Evolutionary conservation across 2,888 invertebrate species (phyloP), one percentile per base, ranked within the genome.

Genomic region (Chelonus formosanus): DNA sequence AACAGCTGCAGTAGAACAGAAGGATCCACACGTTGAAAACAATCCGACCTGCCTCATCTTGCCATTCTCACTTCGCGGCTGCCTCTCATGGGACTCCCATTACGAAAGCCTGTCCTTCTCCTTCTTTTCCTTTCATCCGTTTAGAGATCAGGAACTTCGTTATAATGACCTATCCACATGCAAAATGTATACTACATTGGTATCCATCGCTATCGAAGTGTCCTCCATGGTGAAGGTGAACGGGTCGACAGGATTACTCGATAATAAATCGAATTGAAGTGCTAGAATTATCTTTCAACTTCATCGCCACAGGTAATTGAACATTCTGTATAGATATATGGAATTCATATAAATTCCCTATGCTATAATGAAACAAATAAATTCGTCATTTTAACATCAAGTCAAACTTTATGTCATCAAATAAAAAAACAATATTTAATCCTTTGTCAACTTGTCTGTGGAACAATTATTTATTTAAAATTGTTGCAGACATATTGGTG

Each of bases 161-260:
- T 79, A 79, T 75, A 78, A 79, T 76, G 79, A 79, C 77, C 78
- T 74, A 71, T 55, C 59, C 63, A 57, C 58, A 44, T 54, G 63
- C 47, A 62, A 50, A 34, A 32, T 45, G 32, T 65, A 57, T 35
- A 56, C 58, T 34, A 32, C 45, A 59, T 65, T 65, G 59, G 70
- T 71, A 70, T 73, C 70, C 72, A 60, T 70, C 70, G 68, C 67
- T 63, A 71, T 72, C 72, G 67, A 71, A 68, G 67, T 60, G 56
- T 60, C 55, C 52, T 64, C 66, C 65, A 63, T 63, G 66, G 50
- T 65, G 68, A 69, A 69, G 67, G 63, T 59, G 61, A 66, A 68
- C 50, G 50, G 40, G 55, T 61, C 47, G 60, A 65, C 65, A 61
- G 56, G 40, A 48, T 60, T 48, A 56, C 55, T 52, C 36, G 61